Evolutionary conservation across 2,113 vertebrate genomes (phyloP).

Genomic region (Callionymus lyra): DNA sequence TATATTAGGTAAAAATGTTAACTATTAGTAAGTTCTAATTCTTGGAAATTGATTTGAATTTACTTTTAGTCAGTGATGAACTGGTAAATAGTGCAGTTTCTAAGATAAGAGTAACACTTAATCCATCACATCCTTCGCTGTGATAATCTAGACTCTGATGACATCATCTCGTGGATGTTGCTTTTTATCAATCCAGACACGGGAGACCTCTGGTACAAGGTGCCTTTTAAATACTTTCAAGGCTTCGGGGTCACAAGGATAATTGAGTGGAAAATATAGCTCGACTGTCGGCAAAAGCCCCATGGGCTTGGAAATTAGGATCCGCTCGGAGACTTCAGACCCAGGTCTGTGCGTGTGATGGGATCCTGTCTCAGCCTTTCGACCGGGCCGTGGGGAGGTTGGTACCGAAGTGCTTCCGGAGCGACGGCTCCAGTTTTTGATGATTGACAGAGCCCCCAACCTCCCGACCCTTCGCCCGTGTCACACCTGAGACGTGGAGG

Average conservation of each 20-base stretch:
- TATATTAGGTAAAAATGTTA: too few relatives aligned
- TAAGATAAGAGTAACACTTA: slow-evolving; percentile 7
- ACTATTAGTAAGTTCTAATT: too few relatives aligned
- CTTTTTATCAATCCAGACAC: not conserved
- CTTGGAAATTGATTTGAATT: too few relatives aligned
- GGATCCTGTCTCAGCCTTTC: slow-evolving; percentile 45
- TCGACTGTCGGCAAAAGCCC: slow-evolving; percentile 41
- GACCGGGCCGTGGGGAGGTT: slow-evolving; percentile 28
- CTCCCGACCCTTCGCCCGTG: slow-evolving; percentile 7
- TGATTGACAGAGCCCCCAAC: slow-evolving; percentile 3
- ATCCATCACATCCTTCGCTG: slow-evolving; percentile 11
- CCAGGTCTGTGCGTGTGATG: slow-evolving; percentile 35
- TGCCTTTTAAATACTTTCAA: slow-evolving; percentile 32
- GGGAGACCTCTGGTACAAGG: slow-evolving; percentile 16
- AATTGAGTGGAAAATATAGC: slow-evolving; percentile 60
- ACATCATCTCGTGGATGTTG: too few relatives aligned
- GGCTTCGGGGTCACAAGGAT: slow-evolving; percentile 45
- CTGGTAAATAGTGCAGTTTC: slow-evolving; percentile 4
- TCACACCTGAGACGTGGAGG: slow-evolving; percentile 19
- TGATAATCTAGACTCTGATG: slow-evolving; percentile 7
- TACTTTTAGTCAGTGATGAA: too few relatives aligned
- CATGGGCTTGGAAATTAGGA: slow-evolving; percentile 59
- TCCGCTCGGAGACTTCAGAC: slow-evolving; percentile 52
- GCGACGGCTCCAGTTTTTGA: slow-evolving; percentile 36
- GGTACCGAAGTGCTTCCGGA: slow-evolving; percentile 18